Conservation (phyloP, 2,888 invertebrate genomes). For the Malacosoma neustria region DNA sequence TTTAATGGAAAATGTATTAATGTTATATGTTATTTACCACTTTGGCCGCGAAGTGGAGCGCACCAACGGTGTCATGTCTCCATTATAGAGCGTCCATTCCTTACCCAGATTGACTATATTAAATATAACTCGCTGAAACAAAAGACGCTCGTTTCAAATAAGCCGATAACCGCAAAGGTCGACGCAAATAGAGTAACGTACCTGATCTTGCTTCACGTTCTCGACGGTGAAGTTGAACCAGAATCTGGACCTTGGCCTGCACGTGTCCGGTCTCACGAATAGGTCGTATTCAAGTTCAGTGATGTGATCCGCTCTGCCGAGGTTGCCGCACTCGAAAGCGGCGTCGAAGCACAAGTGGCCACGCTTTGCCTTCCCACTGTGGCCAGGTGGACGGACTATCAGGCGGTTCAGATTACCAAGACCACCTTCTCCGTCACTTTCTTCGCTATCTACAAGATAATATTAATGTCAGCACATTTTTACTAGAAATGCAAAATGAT, state of each 20-base stretch:
- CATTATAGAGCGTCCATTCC: slow-evolving; percentile 89
- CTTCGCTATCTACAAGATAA: slow-evolving; percentile 86
- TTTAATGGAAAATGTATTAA: background rate
- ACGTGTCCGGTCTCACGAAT: slow-evolving; percentile 96
- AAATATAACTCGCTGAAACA: slow-evolving; percentile 91
- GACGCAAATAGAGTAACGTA: slow-evolving; percentile 22
- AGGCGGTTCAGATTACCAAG: slow-evolving; percentile 93
- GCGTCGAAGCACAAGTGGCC: slow-evolving; percentile 98
- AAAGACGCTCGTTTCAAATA: background rate
- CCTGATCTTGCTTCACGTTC: slow-evolving; percentile 94
- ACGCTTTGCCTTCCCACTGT: slow-evolving; percentile 95
- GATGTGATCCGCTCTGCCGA: slow-evolving; percentile 95
- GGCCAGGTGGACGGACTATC: slow-evolving; percentile 91
- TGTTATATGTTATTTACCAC: too few species aligned
- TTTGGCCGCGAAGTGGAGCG: slow-evolving; percentile 92
- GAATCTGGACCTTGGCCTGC: slow-evolving; percentile 92
- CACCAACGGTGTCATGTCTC: slow-evolving; percentile 94
- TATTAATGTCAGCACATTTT: background rate
- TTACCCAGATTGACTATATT: slow-evolving; percentile 98
- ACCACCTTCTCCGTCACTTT: slow-evolving; percentile 94
- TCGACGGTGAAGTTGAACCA: slow-evolving; percentile 99
- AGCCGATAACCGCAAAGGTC: background rate
- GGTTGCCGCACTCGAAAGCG: slow-evolving; percentile 96
- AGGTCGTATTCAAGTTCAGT: slow-evolving; percentile 97
- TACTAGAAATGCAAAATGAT: background rate